Evolutionary conservation across 2,888 invertebrate genomes (phyloP), one percentile per base, ranked within the genome.

Genomic region (Anticlea derivata): DNA sequence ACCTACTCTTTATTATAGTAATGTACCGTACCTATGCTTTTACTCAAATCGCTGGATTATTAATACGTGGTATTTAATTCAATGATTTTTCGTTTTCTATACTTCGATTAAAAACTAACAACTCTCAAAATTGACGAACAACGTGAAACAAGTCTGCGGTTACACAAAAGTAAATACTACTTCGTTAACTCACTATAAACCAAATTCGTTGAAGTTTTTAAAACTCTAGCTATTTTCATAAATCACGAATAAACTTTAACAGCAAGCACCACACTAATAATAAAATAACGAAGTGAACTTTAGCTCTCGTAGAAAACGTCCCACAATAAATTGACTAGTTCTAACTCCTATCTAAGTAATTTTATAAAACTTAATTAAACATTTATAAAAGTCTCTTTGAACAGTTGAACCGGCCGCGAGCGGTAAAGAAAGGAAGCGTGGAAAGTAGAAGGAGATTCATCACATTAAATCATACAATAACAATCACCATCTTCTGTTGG

Each of bases 301-400:
- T 76, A 84, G 80, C 76, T 81, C 80, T 82, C 76, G 80, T 88
- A 88, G 87, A 86, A 88, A 88, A 86, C 73, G 71, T 83, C 71
- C 84, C 86, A 85, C 82, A 86, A 83, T 82, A 84, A 88, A 89
- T 89, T 89, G 86, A 89, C 90, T 89, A 89, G 85, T 77, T 80
- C 88, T 88, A 89, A 80, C 65, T 70, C 76, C 86, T 88, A 88
- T 77, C 83, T 86, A 84, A 73, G 71, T 77, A 79, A 48, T 48
- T 72, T 71, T 78, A 72, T 80, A 78, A 75, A 71, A 31, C 53
- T 63, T 67, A 70, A 38, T 51, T 55, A 83, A 82, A 78, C 78
- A 83, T 2, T 83, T 71, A 83, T 76, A 76, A 78, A 80, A 83
- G 89, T 90, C 87, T 84, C 77, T 85, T 77, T 72, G 76, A 78